Conservation (phyloP, 2,113 vertebrate species). For the Benthochromis sp. region DNA sequence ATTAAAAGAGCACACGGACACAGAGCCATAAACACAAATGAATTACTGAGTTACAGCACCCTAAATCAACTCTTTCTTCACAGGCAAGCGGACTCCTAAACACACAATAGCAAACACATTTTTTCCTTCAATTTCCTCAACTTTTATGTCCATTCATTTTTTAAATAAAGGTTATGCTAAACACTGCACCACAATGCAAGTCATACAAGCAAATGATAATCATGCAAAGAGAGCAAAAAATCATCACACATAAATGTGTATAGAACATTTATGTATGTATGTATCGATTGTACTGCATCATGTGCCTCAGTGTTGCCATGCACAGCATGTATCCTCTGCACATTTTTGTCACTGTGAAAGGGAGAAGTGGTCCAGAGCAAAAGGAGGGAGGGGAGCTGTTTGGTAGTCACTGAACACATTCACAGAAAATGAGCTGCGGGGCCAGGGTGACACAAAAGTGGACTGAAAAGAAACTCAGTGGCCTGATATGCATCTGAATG, state of each 20-base stretch:
- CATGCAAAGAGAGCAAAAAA: background rate
- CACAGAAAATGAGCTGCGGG: background rate
- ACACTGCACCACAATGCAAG: background rate
- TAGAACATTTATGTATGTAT: background rate
- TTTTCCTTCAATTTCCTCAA: background rate
- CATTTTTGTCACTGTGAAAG: background rate
- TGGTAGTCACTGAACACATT: slow-evolving; percentile 29
- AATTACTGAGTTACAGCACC: background rate
- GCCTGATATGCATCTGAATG: slow-evolving; percentile 55
- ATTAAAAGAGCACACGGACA: background rate
- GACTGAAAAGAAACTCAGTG: background rate
- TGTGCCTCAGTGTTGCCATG: background rate
- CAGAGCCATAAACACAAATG: background rate
- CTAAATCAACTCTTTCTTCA: background rate
- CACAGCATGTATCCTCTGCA: background rate
- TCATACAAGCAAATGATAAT: background rate
- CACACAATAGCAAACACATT: background rate
- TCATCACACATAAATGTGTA: background rate
- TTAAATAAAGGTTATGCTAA: background rate
- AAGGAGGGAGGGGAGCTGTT: background rate
- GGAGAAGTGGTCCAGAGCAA: background rate
- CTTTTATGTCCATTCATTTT: background rate
- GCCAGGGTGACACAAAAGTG: background rate
- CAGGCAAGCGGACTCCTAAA: background rate
- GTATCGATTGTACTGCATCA: background rate